Evolutionary conservation across 2,113 vertebrate genomes (phyloP).

Genomic region (Siniperca chuatsi): DNA sequence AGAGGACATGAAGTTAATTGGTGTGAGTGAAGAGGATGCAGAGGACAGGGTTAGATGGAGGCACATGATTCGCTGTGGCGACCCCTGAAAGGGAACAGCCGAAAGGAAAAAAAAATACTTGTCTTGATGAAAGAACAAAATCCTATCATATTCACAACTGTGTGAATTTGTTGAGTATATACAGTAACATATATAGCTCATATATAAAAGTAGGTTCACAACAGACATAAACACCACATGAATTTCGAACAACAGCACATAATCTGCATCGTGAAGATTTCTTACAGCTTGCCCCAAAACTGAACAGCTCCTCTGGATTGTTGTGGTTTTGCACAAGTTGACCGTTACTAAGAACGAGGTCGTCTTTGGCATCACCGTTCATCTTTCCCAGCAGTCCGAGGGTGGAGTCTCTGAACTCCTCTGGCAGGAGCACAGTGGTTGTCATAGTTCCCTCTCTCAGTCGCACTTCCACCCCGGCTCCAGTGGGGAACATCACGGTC

Average conservation of each 20-base stretch:
- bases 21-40: too few relatives aligned
- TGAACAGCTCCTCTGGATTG: constrained; percentile 85
- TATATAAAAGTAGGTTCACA: not conserved
- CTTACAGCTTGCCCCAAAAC: constrained; percentile 91
- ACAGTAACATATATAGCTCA: not conserved
- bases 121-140: not conserved
- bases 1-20: too few relatives aligned
- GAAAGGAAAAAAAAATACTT: too few relatives aligned
- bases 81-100: too few relatives aligned
- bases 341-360: constrained; percentile 85
- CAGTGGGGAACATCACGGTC: constrained; percentile 91
- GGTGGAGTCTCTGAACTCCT: constrained; percentile 84
- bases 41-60: too few relatives aligned
- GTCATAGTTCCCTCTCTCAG: constrained; percentile 80
- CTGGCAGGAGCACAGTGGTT: constrained; percentile 87
- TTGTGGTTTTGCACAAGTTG: constrained; percentile 56
- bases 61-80: too few relatives aligned
- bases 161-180: not conserved
- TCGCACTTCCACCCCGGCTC: constrained; percentile 89
- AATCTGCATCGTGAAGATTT: constrained; percentile 8
- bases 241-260: not conserved
- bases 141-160: too few relatives aligned
- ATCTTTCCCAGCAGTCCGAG: constrained; percentile 90
- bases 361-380: constrained; percentile 85
- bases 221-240: not conserved